Percentiles rank a stretch among this genome's conserved stretches.
Evolutionary conservation across 1,140 invertebrate species (phyloP).

Genomic region (Euborellia annulipes): DNA sequence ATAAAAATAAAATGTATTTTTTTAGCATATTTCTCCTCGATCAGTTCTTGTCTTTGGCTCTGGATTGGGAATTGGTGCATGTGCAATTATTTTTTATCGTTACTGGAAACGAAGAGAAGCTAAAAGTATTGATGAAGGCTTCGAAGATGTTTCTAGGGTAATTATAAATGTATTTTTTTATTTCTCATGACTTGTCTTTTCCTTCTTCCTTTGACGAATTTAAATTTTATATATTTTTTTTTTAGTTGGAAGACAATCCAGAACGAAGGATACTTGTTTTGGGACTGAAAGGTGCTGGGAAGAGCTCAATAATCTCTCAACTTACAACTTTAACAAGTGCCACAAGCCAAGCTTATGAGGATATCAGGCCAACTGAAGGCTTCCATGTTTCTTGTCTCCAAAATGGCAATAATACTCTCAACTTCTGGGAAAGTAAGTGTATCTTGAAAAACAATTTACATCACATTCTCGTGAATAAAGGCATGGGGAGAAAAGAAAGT

Average conservation of each 20-base stretch:
- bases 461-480: conserved; percentile 1
- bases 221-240: neutral
- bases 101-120: conserved; percentile 29
- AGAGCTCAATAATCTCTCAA: conserved; percentile 29
- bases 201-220: too few species aligned
- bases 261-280: conserved; percentile 27
- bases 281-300: conserved; percentile 28
- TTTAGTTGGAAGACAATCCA: conserved; percentile 21
- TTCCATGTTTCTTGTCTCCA: conserved; percentile 26
- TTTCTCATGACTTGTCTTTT: too few species aligned
- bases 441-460: neutral
- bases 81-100: conserved; percentile 27
- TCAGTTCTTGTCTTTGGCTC: conserved; percentile 10
- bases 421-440: conserved; percentile 28
- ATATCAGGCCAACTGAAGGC: conserved; percentile 23
- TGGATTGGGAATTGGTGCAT: conserved; percentile 19
- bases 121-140: conserved; percentile 29
- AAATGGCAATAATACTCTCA: conserved; percentile 22
- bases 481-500: too few species aligned
- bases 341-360: conserved; percentile 16
- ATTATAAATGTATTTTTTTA: conserved; percentile 2
- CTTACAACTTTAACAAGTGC: conserved; percentile 18
- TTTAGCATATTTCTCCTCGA: conserved; percentile 1
- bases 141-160: conserved; percentile 30
- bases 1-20: too few species aligned